Conservation (phyloP, 2,797 vertebrate species). For the Syndactyla subalaris region DNA sequence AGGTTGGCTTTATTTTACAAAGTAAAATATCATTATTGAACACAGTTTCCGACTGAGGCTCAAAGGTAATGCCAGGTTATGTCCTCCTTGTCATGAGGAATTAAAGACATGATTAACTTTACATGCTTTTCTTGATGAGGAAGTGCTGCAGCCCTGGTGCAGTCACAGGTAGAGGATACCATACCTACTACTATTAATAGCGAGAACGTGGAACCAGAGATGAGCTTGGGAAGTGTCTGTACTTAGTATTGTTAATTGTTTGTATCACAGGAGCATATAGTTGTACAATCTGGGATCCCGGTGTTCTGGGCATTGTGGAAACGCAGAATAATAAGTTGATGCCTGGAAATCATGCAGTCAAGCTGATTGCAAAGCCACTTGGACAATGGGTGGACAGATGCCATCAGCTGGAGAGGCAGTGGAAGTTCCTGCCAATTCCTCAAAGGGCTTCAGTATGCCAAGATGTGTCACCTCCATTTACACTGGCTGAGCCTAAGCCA, state of each 20-base stretch:
- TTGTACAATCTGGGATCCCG: neutral
- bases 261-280: neutral
- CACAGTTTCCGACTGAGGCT: neutral
- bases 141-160: neutral
- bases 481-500: neutral
- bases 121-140: neutral
- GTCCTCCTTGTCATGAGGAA: fast-evolving
- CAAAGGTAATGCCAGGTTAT: neutral
- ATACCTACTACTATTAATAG: neutral
- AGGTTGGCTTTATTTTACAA: neutral
- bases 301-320: neutral
- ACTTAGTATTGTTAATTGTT: neutral
- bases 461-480: neutral
- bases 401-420: neutral
- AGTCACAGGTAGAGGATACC: neutral
- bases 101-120: neutral
- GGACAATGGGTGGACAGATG: constrained; percentile 13
- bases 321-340: neutral
- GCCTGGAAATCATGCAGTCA: neutral
- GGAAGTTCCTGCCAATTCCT: constrained; percentile 35
- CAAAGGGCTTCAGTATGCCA: constrained; percentile 36
- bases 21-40: neutral
- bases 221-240: neutral
- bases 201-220: neutral
- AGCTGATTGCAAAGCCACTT: neutral